Conservation (phyloP, 2,797 vertebrate genomes). For the Dicrostonyx torquatus region DNA sequence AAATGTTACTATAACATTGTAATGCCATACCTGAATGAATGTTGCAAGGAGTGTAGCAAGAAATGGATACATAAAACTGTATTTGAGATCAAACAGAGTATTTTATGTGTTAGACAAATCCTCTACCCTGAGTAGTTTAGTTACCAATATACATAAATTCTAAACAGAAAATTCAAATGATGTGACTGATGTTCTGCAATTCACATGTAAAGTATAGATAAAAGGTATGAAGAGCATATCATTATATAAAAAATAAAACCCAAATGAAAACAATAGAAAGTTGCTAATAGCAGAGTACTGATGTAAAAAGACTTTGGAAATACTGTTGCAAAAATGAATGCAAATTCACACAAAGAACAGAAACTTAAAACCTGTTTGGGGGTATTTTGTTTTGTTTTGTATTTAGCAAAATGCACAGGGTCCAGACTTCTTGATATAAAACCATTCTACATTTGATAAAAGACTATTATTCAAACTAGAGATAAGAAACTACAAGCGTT, state of each 20-base stretch:
- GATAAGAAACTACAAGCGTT: constrained; percentile 19
- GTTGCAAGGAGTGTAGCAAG: neutral
- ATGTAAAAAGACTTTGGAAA: constrained; percentile 14
- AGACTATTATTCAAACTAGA: neutral
- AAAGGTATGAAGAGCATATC: neutral
- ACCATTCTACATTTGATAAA: neutral
- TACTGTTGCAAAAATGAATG: neutral
- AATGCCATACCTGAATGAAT: neutral
- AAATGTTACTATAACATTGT: neutral
- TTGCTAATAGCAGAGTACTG: neutral
- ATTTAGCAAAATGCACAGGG: neutral
- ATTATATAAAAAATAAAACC: neutral
- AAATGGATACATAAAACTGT: neutral
- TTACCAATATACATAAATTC: neutral
- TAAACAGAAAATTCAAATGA: neutral
- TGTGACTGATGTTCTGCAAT: neutral
- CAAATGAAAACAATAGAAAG: neutral
- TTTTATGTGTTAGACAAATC: neutral
- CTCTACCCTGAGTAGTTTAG: neutral
- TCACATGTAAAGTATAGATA: neutral
- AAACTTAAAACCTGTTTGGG: neutral
- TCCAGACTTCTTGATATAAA: constrained; percentile 15
- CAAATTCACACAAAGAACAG: neutral
- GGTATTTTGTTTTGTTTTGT: neutral
- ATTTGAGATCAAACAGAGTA: neutral